Evolutionary conservation across 1,140 invertebrate species (phyloP).

Genomic region (Manduca sexta): DNA sequence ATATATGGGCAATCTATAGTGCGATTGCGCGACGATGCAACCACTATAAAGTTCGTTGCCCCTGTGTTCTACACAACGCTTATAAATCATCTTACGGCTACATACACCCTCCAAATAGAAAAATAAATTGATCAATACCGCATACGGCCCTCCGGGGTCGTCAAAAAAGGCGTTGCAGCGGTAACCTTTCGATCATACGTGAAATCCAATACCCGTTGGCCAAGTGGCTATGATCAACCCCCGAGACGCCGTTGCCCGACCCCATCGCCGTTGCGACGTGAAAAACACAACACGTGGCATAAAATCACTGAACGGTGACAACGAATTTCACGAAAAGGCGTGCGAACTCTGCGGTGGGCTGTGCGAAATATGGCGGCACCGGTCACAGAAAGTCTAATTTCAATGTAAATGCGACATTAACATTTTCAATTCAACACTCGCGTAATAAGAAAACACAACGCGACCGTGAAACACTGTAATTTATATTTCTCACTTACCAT

Average conservation of each 20-base stretch:
- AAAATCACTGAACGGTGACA: conserved; percentile 69
- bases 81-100: conserved; percentile 30
- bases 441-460: conserved; percentile 34
- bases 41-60: conserved; percentile 56
- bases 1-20: conserved; percentile 63
- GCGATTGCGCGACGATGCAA: conserved; percentile 64
- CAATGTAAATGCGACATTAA: conserved; percentile 36
- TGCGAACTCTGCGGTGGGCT: conserved; percentile 56
- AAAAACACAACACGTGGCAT: conserved; percentile 67
- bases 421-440: conserved; percentile 19
- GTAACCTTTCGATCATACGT: conserved; percentile 57
- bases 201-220: conserved; percentile 63
- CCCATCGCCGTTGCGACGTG: conserved; percentile 8
- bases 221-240: conserved; percentile 12
- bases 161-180: conserved; percentile 60
- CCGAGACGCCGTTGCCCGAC: conserved; percentile 8
- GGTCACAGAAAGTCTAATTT: conserved; percentile 35
- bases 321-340: conserved; percentile 61
- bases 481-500: conserved; percentile 68
- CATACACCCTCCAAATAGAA: background rate
- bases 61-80: conserved; percentile 26
- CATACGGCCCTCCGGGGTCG: conserved; percentile 17
- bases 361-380: conserved; percentile 70
- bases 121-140: conserved; percentile 3
- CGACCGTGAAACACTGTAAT: conserved; percentile 45